A percentile compares a stretch with the other conserved stretches of the same genome.
Evolutionary conservation across 2,113 vertebrate genomes (phyloP).

Genomic region (Sardina pilchardus): DNA sequence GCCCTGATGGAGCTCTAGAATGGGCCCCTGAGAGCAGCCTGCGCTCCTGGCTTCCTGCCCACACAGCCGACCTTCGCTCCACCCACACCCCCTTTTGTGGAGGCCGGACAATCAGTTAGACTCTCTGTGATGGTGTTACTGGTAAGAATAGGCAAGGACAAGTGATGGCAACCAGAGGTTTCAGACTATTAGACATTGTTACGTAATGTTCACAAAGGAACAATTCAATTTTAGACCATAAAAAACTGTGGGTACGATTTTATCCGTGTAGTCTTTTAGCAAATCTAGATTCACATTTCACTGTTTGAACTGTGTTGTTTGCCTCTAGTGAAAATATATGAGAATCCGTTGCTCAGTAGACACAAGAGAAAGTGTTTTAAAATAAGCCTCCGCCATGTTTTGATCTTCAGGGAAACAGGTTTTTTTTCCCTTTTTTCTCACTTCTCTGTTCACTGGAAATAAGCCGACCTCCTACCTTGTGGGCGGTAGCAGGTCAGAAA

Average conservation of each 20-base stretch:
- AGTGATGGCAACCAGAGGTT: neutral
- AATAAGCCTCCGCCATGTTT: too few species aligned
- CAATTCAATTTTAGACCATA: neutral
- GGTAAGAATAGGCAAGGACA: constrained; percentile 19
- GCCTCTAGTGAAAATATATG: neutral
- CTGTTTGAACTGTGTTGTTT: neutral
- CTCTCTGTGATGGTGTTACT: constrained; percentile 5
- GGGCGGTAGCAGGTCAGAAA: neutral
- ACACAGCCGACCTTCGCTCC: constrained; percentile 4
- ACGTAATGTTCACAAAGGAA: neutral
- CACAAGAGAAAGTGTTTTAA: neutral
- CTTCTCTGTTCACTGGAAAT: neutral
- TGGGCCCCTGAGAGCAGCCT: neutral
- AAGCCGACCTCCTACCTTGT: neutral
- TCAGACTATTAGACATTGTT: neutral
- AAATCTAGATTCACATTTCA: too few species aligned
- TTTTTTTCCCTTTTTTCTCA: neutral
- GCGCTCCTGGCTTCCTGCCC: constrained; percentile 29
- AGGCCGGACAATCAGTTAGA: constrained; percentile 22
- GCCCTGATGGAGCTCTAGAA: neutral
- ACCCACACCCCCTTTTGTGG: constrained; percentile 17
- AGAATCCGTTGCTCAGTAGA: neutral
- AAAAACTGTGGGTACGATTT: neutral
- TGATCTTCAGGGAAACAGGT: too few species aligned
- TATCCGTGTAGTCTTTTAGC: neutral